phyloP scores from a whole-genome alignment of 1,140 invertebrate species.

The honey bee (Apis mellifera) region Amel_HAv3.1 CM009931.2:26192501-26193000 shows the following conservation, averaged over 20 bases:
- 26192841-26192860: background rate
- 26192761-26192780: background rate
- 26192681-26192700: background rate
- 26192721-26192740: background rate
- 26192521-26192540: background rate
- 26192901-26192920: no score
- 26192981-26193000: no score
- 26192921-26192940: no score
- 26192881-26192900: background rate
- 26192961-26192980: no score
- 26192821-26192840: background rate
- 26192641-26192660: no score
- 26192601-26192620: no score
- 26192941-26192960: no score
- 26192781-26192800: background rate
- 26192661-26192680: background rate
- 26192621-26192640: no score
- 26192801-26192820: background rate
- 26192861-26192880: background rate
- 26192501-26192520: background rate
- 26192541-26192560: background rate
- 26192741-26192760: background rate
- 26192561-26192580: background rate
- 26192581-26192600: no score
- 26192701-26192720: background rate